Percentiles rank a stretch among this genome's conserved stretches.
Evolutionary conservation across 92 coral and sea anemone genomes (phyloP).

Genomic region (Epizoanthus fatuus): DNA sequence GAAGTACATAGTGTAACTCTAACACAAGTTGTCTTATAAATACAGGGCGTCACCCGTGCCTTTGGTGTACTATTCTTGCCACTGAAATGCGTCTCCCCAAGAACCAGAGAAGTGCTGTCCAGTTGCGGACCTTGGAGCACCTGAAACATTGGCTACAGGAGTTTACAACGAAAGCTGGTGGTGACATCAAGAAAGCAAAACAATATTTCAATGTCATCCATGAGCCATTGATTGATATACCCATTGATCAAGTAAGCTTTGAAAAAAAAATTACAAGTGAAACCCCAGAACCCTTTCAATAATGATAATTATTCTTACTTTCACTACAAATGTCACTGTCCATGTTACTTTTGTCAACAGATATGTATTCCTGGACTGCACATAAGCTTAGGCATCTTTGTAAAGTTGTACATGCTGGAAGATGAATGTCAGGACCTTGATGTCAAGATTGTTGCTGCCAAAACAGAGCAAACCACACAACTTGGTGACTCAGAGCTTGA

Average conservation of each 20-base stretch:
- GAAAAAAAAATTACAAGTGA: neutral
- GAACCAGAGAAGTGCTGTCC: constrained; percentile 12
- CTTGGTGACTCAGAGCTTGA: neutral
- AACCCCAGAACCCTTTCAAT: neutral
- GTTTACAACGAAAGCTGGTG: neutral
- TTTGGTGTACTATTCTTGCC: constrained; percentile 4
- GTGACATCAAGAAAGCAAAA: constrained; percentile 32
- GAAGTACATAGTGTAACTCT: too few species aligned
- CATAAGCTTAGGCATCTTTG: constrained; percentile 38
- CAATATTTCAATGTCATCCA: constrained; percentile 22
- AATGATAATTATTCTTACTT: neutral
- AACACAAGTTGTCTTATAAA: too few species aligned
- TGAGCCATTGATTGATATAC: constrained; percentile 27
- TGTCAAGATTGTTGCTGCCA: constrained; percentile 8
- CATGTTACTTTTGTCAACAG: constrained; percentile 10
- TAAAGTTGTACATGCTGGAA: constrained; percentile 10
- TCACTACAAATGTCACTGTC: neutral
- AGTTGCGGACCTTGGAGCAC: constrained; percentile 5
- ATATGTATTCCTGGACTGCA: constrained; percentile 48
- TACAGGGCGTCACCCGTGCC: constrained; percentile 18
- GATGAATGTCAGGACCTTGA: constrained; percentile 6
- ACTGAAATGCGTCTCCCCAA: constrained; percentile 3
- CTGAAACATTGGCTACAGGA: constrained; percentile 4
- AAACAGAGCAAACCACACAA: neutral
- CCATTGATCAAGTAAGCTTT: constrained; percentile 26